Evolutionary conservation across 1,140 invertebrate species (phyloP).

Genomic region (Anastrepha ludens): DNA sequence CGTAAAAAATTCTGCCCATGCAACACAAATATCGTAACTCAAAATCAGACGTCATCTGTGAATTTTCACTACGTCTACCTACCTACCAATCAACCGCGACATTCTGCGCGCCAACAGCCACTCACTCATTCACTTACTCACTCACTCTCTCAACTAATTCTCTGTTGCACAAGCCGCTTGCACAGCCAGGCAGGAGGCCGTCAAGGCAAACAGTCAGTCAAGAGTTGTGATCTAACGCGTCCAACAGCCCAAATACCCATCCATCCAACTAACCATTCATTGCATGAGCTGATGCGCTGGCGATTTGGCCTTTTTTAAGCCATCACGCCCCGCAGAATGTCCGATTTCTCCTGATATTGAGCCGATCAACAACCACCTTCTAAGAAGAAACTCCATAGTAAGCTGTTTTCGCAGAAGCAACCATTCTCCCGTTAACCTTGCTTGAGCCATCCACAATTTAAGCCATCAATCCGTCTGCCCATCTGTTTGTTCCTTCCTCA

Average conservation of each 20-base stretch:
- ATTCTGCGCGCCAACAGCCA: constrained; percentile 29
- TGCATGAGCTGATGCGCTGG: not conserved
- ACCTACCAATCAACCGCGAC: constrained; percentile 1
- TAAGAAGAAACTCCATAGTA: not conserved
- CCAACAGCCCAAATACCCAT: not conserved
- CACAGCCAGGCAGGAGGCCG: not conserved
- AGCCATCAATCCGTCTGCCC: constrained; percentile 27
- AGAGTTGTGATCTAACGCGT: not conserved
- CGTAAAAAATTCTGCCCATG: constrained; percentile 23
- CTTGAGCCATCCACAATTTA: not conserved
- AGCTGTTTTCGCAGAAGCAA: not conserved
- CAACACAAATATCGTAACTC: constrained; percentile 30
- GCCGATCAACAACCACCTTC: constrained; percentile 3
- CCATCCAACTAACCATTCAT: not conserved
- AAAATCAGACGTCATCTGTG: not conserved
- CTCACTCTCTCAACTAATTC: not conserved
- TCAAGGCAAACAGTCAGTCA: constrained; percentile 31
- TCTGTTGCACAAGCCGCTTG: too few relatives aligned
- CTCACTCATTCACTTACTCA: constrained; percentile 11
- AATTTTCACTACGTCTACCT: not conserved
- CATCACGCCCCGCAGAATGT: not conserved
- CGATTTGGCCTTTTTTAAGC: not conserved
- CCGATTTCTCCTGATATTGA: constrained; percentile 20
- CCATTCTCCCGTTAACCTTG: not conserved
- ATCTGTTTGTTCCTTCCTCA: constrained; percentile 9